Conservation (phyloP, 2,113 vertebrate genomes). For the Bothrops jararaca region DNA sequence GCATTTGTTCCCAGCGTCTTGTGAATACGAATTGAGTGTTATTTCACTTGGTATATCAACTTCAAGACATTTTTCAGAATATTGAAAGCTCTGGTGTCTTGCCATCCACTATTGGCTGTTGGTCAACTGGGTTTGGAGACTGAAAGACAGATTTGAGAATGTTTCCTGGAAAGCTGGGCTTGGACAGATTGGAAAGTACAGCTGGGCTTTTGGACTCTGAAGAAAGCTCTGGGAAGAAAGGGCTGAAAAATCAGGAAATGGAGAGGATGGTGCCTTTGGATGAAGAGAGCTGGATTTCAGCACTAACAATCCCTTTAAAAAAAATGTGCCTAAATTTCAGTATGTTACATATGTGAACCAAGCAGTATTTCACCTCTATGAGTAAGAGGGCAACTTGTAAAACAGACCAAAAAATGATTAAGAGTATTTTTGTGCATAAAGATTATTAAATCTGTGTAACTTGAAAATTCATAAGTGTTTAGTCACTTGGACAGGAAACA, state of each 20-base stretch:
- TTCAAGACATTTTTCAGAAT: not conserved
- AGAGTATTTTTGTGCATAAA: conserved; percentile 31
- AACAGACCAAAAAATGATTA: conserved; percentile 29
- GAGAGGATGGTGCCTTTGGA: not conserved
- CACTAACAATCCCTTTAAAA: not conserved
- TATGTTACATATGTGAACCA: not conserved
- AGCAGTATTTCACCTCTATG: conserved; percentile 3
- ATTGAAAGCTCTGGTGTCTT: not conserved
- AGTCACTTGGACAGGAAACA: conserved; percentile 56
- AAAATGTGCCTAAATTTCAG: not conserved
- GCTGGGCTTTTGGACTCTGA: not conserved
- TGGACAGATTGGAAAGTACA: not conserved
- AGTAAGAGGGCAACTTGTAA: conserved; percentile 35
- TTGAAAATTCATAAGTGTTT: conserved; percentile 58
- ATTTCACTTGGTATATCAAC: not conserved
- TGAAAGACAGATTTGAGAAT: not conserved
- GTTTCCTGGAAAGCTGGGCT: not conserved
- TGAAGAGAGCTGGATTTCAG: not conserved
- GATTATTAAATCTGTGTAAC: conserved; percentile 50
- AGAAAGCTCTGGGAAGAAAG: not conserved
- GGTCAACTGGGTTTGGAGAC: not conserved
- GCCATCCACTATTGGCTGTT: not conserved
- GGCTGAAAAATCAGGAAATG: not conserved
- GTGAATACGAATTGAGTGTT: not conserved
- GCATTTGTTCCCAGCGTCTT: not conserved